phyloP scores from a whole-genome alignment of 1,140 invertebrate species.

The Euschistus heros region DNA sequence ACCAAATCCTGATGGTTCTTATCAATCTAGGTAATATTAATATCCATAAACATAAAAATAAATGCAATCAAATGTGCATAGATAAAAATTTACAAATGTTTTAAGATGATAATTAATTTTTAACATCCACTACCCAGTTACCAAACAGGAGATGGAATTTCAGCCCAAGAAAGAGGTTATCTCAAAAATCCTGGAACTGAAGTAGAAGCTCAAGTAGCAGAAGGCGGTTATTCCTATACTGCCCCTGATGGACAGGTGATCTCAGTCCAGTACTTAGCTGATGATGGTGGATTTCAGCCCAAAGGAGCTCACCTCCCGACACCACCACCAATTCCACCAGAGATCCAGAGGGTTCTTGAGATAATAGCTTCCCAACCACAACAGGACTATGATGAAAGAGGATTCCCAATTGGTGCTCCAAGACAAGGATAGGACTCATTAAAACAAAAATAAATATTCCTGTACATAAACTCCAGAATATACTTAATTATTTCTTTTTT shows the following conservation, averaged over 20 bases:
- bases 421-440: not conserved
- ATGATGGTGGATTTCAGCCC: conserved; percentile 73
- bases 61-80: too few relatives aligned
- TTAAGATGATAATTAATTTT: too few relatives aligned
- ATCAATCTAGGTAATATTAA: conserved; percentile 30
- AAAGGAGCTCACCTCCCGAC: conserved; percentile 73
- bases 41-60: too few relatives aligned
- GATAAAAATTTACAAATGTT: too few relatives aligned
- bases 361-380: conserved; percentile 21
- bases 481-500: too few relatives aligned
- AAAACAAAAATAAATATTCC: too few relatives aligned
- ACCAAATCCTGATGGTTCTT: conserved; percentile 43
- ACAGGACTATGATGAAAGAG: conserved; percentile 22
- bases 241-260: conserved; percentile 60
- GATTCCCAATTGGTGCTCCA: conserved; percentile 9
- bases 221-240: conserved; percentile 45
- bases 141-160: conserved; percentile 60
- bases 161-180: conserved; percentile 46
- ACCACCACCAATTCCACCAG: conserved; percentile 61
- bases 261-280: conserved; percentile 60
- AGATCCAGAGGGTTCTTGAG: conserved; percentile 14
- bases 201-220: conserved; percentile 32
- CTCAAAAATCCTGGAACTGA: conserved; percentile 42
- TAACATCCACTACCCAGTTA: conserved; percentile 42
- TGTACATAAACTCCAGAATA: too few relatives aligned